Conservation (phyloP, 2,797 vertebrate species). For the Eospalax fontanierii region DNA sequence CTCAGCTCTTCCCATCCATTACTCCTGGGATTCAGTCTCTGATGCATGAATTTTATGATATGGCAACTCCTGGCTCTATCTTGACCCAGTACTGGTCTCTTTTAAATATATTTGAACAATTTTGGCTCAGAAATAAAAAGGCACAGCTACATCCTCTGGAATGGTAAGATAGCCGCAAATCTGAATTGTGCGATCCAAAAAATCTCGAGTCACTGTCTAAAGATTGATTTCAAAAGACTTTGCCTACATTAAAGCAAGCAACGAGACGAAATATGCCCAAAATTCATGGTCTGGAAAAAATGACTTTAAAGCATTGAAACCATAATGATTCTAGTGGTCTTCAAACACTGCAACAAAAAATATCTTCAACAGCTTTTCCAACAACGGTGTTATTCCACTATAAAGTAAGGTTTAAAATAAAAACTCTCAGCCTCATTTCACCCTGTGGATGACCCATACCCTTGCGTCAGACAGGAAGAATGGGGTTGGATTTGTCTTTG, state of each 20-base stretch:
- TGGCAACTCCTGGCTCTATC: slow-evolving; percentile 80
- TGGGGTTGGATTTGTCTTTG: slow-evolving; percentile 28
- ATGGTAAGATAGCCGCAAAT: slow-evolving; percentile 88
- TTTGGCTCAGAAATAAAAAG: slow-evolving; percentile 85
- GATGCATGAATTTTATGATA: slow-evolving; percentile 86
- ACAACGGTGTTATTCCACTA: slow-evolving; percentile 40
- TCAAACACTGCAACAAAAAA: slow-evolving; percentile 71
- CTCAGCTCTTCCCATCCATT: slow-evolving; percentile 92
- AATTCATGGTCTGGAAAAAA: slow-evolving; percentile 75
- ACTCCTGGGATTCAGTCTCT: slow-evolving; percentile 84
- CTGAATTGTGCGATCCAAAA: slow-evolving; percentile 67
- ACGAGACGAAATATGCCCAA: slow-evolving; percentile 70
- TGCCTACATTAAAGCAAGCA: slow-evolving; percentile 73
- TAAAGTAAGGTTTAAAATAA: slow-evolving; percentile 57
- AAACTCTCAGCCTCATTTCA: slow-evolving; percentile 29
- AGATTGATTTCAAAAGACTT: slow-evolving; percentile 82
- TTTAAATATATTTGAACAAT: slow-evolving; percentile 88
- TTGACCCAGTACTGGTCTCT: slow-evolving; percentile 86
- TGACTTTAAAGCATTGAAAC: slow-evolving; percentile 75
- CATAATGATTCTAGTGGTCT: slow-evolving; percentile 78
- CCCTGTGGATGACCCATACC: background rate
- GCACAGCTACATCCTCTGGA: slow-evolving; percentile 72
- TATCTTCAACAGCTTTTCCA: slow-evolving; percentile 65
- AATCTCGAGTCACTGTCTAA: slow-evolving; percentile 26
- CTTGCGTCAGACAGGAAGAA: slow-evolving; percentile 22